Base-by-base conservation (phyloP, 2,113 vertebrate genomes). In the Acinonyx jubatus region DNA sequence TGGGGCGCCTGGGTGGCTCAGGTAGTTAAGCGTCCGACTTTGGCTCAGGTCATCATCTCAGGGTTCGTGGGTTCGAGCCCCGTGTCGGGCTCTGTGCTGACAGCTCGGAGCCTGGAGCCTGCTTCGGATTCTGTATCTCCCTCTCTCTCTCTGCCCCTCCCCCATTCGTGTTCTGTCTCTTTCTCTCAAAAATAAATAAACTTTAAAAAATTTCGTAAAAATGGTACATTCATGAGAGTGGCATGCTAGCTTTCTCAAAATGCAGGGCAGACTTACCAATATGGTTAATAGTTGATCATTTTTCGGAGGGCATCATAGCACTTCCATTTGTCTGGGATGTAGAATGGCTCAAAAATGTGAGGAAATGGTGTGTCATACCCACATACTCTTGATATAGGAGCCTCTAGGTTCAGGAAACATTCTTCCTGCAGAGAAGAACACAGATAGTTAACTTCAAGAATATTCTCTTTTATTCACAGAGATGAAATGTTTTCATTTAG, bases 251-350 rank as follows among this genome's bases (percentile, higher is more conserved):
- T 66, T 74, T 81, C n/a, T 52, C 8, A 21, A 82, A 71, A 52
- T 14, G 4, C 6, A 57, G 19, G 27, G 21, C 14, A 1, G 31
- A 96, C 98, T 98, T 96, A 99, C 99, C 98, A 97, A 38, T 45
- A 36, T 2, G 19, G 74, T 99, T 98, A 99, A 98, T 99, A 99
- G 98, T 99, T 99, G 98, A 99, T 99, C 99, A 99, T 99, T 98
- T 97, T 99, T 97, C 99, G 99, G 97, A 99, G 98, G 41, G 99
- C 99, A 4, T 99, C 99, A 84, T 99, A 99, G 98, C 99, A 99
- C 98, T 99, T 99, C 99, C 99, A 99, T 98, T 99, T 99, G 98
- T 99, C 99, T 94, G 99, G 99, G 99, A 99, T 99, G 98, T 99
- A 99, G 98, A 99, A 99, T 69, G 99, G 99, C 93, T 99, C 99